Base-by-base conservation (phyloP, 1,140 invertebrate species). In the Batillaria attramentaria region DNA sequence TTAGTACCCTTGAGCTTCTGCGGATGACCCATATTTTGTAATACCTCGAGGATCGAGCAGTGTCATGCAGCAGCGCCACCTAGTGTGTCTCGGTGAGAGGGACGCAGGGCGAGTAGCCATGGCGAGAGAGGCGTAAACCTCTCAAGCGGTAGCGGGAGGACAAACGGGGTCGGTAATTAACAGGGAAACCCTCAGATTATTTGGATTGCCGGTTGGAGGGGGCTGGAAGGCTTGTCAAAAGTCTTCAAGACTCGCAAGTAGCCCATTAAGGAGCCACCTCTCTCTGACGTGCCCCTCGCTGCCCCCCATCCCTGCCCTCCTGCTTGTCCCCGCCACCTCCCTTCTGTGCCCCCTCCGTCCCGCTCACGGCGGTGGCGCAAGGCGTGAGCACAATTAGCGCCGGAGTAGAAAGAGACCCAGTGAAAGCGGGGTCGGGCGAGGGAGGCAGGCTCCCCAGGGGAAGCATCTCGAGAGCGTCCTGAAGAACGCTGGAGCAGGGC, bases 161-260 rank as follows among this genome's bases (percentile, higher is more conserved):
- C 33, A 10, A 42, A 20, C 1, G 73, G 24, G 8, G 50, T 18
- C 57, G 50, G 54, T 75, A 75, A 75, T 75, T 75, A 75, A 75
- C 73, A 75, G 39, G 50, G 57, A 57, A 75, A 75, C 50, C 73
- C 37, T 75, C 57, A 33, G 50, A 57, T 75, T 62, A 75, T 75
- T 75, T 57, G 57, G 73, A 60, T 75, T 60, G 50, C 73, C 73
- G 50, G 57, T 41, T 75, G 24, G 60, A 66, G 57, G 60, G 42
- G 41, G 46, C 8, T 33, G 39, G 13, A 41, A 37, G 73, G 24
- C 4, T 60, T 75, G 73, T 75, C 54, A 62, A 75, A 75, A 57
- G 73, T 62, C 73, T 75, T 42, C 54, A 60, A 57, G 24, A 57
- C 28, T 75, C 57, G 41, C 57, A 39, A 75, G 73, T 75, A 41